phyloP scores from a whole-genome alignment of 92 coral and sea anemone genomes.

The Heteractis magnifica region DNA sequence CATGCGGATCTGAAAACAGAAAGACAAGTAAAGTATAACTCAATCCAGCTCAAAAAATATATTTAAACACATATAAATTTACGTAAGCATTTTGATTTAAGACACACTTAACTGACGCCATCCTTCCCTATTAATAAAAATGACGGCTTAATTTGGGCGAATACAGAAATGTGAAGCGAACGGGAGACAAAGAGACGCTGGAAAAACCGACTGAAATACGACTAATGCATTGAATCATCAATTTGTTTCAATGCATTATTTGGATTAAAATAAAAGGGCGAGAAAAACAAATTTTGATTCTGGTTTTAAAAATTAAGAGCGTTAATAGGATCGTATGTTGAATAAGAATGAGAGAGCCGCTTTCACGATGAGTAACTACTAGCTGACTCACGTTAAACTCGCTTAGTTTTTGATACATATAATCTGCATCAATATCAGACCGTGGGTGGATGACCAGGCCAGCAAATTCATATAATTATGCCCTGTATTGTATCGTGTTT shows the following conservation, averaged over 20 bases:
- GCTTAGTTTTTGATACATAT: not conserved
- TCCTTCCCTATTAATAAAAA: not conserved
- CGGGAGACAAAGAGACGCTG: not conserved
- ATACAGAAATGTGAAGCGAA: not conserved
- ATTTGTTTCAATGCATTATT: not conserved
- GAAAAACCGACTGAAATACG: not conserved
- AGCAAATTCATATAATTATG: not conserved
- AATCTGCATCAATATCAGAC: slow-evolving; percentile 4
- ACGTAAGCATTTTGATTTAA: not conserved
- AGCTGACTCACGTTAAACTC: not conserved
- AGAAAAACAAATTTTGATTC: not conserved
- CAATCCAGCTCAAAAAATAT: not conserved
- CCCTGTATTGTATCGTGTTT: not conserved
- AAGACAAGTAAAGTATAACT: no score
- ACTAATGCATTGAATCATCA: not conserved
- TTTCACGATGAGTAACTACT: not conserved
- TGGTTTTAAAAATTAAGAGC: not conserved
- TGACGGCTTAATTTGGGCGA: not conserved
- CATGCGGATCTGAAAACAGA: not conserved
- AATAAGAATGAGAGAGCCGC: not conserved
- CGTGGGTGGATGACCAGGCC: slow-evolving; percentile 17
- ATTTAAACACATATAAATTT: not conserved
- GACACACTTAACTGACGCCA: slow-evolving; percentile 6
- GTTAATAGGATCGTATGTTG: not conserved
- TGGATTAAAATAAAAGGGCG: not conserved